Evolutionary conservation across 2,797 vertebrate genomes (phyloP), one percentile per base, ranked within the genome.

Genomic region (Sorex maritimensis): DNA sequence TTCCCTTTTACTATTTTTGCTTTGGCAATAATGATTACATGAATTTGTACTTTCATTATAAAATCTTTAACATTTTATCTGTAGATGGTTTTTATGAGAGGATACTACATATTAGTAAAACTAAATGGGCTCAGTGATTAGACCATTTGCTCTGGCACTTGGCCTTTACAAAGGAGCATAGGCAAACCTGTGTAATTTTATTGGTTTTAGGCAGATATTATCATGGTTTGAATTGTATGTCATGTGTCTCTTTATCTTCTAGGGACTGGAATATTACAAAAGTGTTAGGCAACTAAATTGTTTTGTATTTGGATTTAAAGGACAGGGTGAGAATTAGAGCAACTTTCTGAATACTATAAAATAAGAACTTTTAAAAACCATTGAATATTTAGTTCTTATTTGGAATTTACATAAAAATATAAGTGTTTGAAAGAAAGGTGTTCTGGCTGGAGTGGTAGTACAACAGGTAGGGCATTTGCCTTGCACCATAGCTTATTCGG

Each of bases 151-250:
- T 78, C 17, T 92, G 63, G 49, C 13, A 30, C 17, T 72, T 77
- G 86, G 63, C 23, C 88, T 94, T 93, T 81, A 81, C 55, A 90
- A 90, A 90, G 34, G 73, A 55, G 34, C 88, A 55, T 88, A 44
- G 77, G 10, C 83, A 86, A 92, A 73, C 41, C 41, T 92, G 77
- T 52, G 11, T 11, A 52, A 52, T 52, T 52, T 52, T 52, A 11
- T 52, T 52, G 49, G 49, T 52, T 14, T 11, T 52, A 52, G 13
- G 49, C 49, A 52, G 49, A 52, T 6, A 11, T 52, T 52, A 52
- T 11, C 13, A 52, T 9, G 10, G 6, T 52, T 74, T 63, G 52
- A 87, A 52, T 68, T 46, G 68, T 69, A 81, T 21, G 24, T 68
- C 58, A 38, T 78, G 5, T 78, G 17, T 77, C 26, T 52, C 6